Evolutionary conservation across 2,888 invertebrate genomes (phyloP).

Genomic region (Melieria omissa): DNA sequence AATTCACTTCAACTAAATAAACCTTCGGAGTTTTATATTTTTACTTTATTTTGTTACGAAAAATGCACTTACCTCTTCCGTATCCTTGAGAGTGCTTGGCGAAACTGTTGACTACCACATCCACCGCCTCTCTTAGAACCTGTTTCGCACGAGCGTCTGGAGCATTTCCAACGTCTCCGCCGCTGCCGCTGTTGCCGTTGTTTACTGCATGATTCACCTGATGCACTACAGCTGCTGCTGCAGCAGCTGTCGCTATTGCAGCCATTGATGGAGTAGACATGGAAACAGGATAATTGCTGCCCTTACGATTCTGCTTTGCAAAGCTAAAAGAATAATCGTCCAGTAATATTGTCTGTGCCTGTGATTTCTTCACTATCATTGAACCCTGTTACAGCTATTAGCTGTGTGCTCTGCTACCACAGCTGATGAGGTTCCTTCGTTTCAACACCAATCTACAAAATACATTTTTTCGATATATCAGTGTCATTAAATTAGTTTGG

Average conservation of each 20-base stretch:
- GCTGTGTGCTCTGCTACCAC: slow-evolving; percentile 22
- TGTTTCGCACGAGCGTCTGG: slow-evolving; percentile 71
- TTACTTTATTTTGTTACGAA: background rate
- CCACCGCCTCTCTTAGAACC: slow-evolving; percentile 76
- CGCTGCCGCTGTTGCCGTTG: slow-evolving; percentile 38
- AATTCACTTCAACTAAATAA: no score
- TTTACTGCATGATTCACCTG: slow-evolving; percentile 35
- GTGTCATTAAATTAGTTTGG: no score
- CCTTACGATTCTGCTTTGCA: slow-evolving; percentile 37
- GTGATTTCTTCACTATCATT: slow-evolving; percentile 40
- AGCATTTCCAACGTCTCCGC: slow-evolving; percentile 44
- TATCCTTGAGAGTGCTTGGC: slow-evolving; percentile 79
- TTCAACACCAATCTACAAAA: no score
- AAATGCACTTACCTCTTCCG: slow-evolving; percentile 71
- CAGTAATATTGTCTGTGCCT: slow-evolving; percentile 27
- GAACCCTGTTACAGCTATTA: slow-evolving; percentile 40
- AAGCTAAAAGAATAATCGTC: slow-evolving; percentile 44
- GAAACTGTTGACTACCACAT: slow-evolving; percentile 79
- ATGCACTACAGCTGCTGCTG: slow-evolving; percentile 39
- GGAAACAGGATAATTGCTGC: slow-evolving; percentile 32
- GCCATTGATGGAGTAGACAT: slow-evolving; percentile 48
- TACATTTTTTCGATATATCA: no score
- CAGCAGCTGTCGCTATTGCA: slow-evolving; percentile 41
- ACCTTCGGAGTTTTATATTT: no score
- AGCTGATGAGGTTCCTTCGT: slow-evolving; percentile 7